Percentiles rank a stretch among this genome's conserved stretches.
Conservation (phyloP, 2,888 invertebrate genomes). For the Yponomeuta evonymella region DNA sequence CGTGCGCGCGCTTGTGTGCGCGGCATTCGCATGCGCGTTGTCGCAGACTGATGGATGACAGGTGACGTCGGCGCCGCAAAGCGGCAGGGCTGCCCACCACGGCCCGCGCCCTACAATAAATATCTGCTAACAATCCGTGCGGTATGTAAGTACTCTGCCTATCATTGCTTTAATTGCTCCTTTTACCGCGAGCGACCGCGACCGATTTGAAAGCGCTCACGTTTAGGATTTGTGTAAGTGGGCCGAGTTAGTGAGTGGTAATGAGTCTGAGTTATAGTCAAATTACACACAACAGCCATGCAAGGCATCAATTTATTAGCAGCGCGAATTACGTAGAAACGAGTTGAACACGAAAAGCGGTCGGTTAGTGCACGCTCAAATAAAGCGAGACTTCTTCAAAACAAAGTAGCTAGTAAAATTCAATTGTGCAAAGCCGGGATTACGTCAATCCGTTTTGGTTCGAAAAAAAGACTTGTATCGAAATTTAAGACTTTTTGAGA, state of each 20-base stretch:
- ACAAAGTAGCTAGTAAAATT: too few species aligned
- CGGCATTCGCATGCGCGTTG: conserved; percentile 63
- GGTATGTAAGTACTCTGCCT: conserved; percentile 28
- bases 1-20: conserved; percentile 30
- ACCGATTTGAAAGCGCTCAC: conserved; percentile 31
- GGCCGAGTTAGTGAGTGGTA: not conserved
- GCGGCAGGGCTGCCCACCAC: conserved; percentile 42
- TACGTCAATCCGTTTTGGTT: too few species aligned
- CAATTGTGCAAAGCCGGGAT: too few species aligned
- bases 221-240: conserved; percentile 24
- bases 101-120: conserved; percentile 35
- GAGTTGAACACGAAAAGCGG: too few species aligned
- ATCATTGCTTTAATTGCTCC: conserved; percentile 37
- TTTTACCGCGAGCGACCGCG: conserved; percentile 21
- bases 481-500: too few species aligned
- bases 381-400: too few species aligned
- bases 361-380: too few species aligned
- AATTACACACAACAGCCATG: conserved; percentile 4
- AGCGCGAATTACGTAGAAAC: too few species aligned
- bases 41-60: conserved; percentile 75
- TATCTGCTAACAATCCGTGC: conserved; percentile 34
- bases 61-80: conserved; percentile 65
- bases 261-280: conserved; percentile 1
- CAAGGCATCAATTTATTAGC: not conserved
- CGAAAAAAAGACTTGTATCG: too few species aligned